These are phyloP conservation scores for Calameuta pallipes DNA, from an alignment of 2,888 invertebrate species.

Conservation along the genomic window DNA sequence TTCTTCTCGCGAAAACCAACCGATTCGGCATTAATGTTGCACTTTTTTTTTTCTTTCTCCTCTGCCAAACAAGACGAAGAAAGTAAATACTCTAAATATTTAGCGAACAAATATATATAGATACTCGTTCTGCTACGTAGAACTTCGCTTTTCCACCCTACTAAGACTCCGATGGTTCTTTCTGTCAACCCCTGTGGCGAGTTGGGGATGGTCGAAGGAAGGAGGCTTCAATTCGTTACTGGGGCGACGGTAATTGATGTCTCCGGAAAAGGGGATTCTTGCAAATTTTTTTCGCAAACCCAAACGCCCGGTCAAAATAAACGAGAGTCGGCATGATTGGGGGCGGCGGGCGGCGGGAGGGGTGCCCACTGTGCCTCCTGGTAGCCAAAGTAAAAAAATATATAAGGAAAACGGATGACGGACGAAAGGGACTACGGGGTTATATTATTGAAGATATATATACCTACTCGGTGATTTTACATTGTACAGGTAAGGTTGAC, in stretches of 20 bases:
- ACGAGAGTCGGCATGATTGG: not conserved
- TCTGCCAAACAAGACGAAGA: not conserved
- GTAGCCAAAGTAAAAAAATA: not conserved
- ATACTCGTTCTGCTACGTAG: slow-evolving; percentile 5
- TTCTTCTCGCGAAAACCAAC: not conserved
- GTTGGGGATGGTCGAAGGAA: slow-evolving; percentile 15
- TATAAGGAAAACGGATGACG: not conserved
- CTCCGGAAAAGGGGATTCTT: slow-evolving; percentile 24
- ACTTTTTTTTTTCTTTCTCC: slow-evolving; percentile 6
- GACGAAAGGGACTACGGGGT: not conserved
- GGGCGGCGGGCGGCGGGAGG: not conserved
- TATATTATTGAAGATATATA: not conserved
- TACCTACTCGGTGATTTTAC: not conserved
- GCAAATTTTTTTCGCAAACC: slow-evolving; percentile 7
- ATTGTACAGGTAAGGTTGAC: not conserved
- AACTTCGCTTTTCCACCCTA: not conserved
- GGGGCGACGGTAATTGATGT: slow-evolving; percentile 35
- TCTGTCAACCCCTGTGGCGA: slow-evolving; percentile 11
- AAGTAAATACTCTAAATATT: slow-evolving; percentile 41
- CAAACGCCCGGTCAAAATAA: slow-evolving; percentile 2
- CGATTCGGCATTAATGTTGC: not conserved
- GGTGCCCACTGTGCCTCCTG: not conserved
- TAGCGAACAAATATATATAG: slow-evolving; percentile 31
- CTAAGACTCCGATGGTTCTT: not conserved
- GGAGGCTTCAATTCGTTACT: slow-evolving; percentile 26